phyloP scores from a whole-genome alignment of 2,113 vertebrate species.

The Thryonomys swinderianus region DNA sequence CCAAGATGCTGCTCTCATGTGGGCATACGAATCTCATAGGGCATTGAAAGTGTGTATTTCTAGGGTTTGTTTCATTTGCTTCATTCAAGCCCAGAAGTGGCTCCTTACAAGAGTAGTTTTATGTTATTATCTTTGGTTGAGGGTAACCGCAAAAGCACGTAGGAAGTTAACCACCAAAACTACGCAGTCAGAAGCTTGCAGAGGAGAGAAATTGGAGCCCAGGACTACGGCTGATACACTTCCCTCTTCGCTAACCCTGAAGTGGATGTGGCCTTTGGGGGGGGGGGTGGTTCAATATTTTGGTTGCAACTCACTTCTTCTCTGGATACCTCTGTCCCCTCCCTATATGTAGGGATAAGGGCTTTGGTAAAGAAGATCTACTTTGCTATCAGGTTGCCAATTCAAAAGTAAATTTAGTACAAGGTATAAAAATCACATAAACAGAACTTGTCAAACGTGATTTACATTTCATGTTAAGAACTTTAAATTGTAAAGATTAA shows the following conservation, averaged over 20 bases:
- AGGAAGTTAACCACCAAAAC: background rate
- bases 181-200: background rate
- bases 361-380: background rate
- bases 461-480: background rate
- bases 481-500: background rate
- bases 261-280: too few relatives aligned
- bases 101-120: background rate
- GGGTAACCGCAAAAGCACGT: background rate
- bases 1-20: background rate
- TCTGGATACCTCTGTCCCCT: background rate
- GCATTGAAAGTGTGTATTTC: background rate
- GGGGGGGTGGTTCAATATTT: background rate
- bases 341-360: background rate
- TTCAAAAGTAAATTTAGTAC: background rate
- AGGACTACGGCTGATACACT: background rate
- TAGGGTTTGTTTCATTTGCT: background rate
- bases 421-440: background rate
- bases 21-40: background rate
- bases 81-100: background rate
- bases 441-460: background rate
- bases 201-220: background rate
- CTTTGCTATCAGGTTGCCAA: background rate
- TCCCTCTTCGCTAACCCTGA: background rate
- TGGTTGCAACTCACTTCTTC: background rate
- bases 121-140: background rate